These are phyloP conservation scores for Isurus oxyrinchus DNA, from an alignment of 2,113 vertebrate genomes.

Conservation along the genomic window DNA sequence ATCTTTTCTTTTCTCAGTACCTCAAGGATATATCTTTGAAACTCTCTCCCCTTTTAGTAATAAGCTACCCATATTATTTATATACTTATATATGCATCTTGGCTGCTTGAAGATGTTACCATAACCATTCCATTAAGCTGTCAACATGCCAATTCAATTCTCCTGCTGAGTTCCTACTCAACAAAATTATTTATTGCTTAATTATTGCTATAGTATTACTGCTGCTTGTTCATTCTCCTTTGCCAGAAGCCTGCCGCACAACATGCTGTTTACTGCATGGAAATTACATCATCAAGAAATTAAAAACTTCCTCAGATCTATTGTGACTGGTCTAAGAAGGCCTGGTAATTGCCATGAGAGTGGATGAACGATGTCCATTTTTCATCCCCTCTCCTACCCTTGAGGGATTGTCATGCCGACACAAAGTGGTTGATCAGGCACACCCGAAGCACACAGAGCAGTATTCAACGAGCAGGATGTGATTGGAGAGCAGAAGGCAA, in stretches of 20 bases:
- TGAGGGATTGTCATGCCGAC: background rate
- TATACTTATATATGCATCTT: background rate
- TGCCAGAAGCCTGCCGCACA: too few relatives aligned
- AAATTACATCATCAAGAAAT: background rate
- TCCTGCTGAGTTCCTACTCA: background rate
- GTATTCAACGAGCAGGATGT: background rate
- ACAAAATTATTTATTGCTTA: background rate
- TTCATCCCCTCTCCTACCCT: background rate
- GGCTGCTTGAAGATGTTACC: background rate
- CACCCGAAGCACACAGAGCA: background rate
- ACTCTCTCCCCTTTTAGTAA: background rate
- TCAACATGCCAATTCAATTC: too few relatives aligned
- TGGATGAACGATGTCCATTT: background rate
- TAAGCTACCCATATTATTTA: background rate
- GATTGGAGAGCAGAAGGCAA: background rate
- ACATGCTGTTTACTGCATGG: background rate
- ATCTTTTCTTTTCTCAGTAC: background rate
- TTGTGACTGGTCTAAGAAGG: background rate
- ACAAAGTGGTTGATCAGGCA: background rate
- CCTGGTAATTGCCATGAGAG: background rate
- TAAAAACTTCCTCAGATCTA: background rate
- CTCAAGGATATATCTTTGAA: background rate
- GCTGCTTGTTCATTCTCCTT: background rate
- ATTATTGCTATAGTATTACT: background rate
- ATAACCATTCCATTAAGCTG: background rate